These are phyloP conservation scores for Diaphora mendica DNA, from an alignment of 2,888 invertebrate species.

Conservation along the genomic window DNA sequence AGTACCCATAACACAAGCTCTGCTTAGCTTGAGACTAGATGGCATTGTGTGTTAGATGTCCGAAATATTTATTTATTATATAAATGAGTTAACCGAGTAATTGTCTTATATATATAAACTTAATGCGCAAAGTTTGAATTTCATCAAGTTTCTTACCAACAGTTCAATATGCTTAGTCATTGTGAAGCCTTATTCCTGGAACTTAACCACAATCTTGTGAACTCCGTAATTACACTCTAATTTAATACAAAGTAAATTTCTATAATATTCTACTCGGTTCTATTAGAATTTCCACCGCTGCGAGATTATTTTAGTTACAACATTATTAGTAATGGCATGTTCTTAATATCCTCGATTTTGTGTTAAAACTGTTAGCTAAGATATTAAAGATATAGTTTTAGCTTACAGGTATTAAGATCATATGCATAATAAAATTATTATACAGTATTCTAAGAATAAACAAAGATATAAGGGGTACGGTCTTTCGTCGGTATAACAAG, in stretches of 20 bases:
- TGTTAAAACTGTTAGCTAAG: background rate
- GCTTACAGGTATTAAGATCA: background rate
- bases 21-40: no score
- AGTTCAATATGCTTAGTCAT: slow-evolving; percentile 23
- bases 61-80: no score
- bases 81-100: background rate
- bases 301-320: slow-evolving; percentile 7
- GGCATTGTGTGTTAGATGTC: no score
- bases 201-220: slow-evolving; percentile 25
- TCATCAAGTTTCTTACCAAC: slow-evolving; percentile 9
- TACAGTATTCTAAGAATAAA: background rate
- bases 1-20: no score
- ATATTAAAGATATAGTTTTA: background rate
- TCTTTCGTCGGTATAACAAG: no score
- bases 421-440: background rate
- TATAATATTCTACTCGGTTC: background rate
- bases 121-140: background rate
- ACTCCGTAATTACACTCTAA: slow-evolving; percentile 32
- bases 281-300: background rate
- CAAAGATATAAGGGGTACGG: background rate
- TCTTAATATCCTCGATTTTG: background rate
- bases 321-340: background rate
- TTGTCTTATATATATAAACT: background rate
- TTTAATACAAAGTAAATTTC: slow-evolving; percentile 26
- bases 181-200: slow-evolving; percentile 20